A percentile compares a stretch with the other conserved stretches of the same genome.
phyloP scores from a whole-genome alignment of 35 echinoderm and acorn worm species.

The Hemicentrotus pulcherrimus region DNA sequence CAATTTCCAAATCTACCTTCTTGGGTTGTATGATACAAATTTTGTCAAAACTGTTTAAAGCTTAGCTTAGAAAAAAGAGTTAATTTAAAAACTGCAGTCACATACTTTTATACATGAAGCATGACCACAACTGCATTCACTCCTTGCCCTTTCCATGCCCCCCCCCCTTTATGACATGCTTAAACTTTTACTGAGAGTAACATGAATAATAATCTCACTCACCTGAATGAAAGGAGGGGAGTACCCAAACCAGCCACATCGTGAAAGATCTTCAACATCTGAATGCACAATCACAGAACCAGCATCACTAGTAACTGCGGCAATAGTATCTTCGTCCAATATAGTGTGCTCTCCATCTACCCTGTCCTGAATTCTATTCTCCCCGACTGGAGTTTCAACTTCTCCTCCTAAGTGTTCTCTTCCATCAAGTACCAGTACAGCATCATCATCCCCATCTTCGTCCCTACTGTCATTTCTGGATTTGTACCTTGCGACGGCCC shows the following conservation, averaged over 20 bases:
- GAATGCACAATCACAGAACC: background rate
- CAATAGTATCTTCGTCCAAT: background rate
- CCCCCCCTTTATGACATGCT: background rate
- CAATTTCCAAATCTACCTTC: background rate
- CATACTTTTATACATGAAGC: background rate
- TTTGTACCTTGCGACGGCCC: background rate
- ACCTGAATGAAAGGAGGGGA: background rate
- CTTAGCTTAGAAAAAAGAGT: background rate
- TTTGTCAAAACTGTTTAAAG: background rate
- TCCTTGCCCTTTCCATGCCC: background rate
- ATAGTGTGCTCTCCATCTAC: background rate
- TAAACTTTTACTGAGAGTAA: background rate
- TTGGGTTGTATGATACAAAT: background rate
- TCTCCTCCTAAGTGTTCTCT: background rate
- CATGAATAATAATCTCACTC: background rate
- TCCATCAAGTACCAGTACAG: background rate
- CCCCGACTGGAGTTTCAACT: background rate
- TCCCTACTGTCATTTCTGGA: background rate
- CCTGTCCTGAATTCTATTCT: background rate
- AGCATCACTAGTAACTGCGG: background rate
- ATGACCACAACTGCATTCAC: background rate
- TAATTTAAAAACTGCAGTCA: background rate
- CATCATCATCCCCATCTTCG: background rate
- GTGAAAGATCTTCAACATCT: background rate
- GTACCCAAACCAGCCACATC: conserved; percentile 26